Conservation (phyloP, 1,140 invertebrate species). For the Bathynomus jamesi region DNA sequence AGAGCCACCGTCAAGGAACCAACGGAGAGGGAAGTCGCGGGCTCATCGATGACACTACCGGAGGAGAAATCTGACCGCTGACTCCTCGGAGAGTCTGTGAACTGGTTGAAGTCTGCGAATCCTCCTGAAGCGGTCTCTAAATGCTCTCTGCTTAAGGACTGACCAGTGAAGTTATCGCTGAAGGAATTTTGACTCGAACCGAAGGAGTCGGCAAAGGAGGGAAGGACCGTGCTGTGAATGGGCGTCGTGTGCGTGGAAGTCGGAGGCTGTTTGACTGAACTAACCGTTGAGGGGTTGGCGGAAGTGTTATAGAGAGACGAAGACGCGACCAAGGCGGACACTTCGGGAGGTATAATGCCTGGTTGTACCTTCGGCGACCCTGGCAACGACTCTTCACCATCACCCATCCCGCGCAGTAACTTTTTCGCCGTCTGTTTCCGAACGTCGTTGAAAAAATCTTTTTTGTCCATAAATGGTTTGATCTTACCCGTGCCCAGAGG, state of each 20-base stretch:
- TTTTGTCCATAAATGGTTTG: slow-evolving; percentile 86
- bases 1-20: slow-evolving; percentile 34
- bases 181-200: slow-evolving; percentile 26
- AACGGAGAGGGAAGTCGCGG: slow-evolving; percentile 22
- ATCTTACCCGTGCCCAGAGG: slow-evolving; percentile 78
- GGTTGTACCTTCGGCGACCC: slow-evolving; percentile 28
- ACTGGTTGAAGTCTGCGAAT: slow-evolving; percentile 35
- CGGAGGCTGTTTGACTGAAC: slow-evolving; percentile 16
- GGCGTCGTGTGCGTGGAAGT: slow-evolving; percentile 33
- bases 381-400: slow-evolving; percentile 31
- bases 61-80: slow-evolving; percentile 33
- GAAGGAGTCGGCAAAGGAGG: slow-evolving; percentile 33
- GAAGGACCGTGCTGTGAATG: slow-evolving; percentile 25
- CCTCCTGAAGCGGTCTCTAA: slow-evolving; percentile 20
- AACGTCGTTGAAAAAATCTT: slow-evolving; percentile 66
- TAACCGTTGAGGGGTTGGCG: slow-evolving; percentile 21
- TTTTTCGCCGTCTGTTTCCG: slow-evolving; percentile 24
- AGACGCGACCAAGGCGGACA: slow-evolving; percentile 32
- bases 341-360: slow-evolving; percentile 32
- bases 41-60: slow-evolving; percentile 33
- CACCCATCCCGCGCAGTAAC: slow-evolving; percentile 26
- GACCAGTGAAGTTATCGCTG: not conserved
- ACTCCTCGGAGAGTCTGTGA: slow-evolving; percentile 32
- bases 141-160: not conserved
- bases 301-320: slow-evolving; percentile 30